These are phyloP conservation scores for Hylaea fasciaria DNA, from an alignment of 2,888 invertebrate genomes.

Conservation along the genomic window DNA sequence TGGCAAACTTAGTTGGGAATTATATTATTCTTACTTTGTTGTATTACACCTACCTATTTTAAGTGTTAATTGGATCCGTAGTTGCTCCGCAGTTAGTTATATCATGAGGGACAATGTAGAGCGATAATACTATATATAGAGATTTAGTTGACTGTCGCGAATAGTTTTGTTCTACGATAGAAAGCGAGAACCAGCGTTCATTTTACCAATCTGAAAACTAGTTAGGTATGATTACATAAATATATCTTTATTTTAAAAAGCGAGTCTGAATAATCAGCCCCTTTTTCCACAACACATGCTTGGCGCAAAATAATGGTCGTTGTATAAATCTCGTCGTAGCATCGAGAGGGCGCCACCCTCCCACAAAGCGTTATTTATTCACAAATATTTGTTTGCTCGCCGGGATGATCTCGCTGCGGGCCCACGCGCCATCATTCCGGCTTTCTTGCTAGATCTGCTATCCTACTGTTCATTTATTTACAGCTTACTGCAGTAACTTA, in stretches of 20 bases:
- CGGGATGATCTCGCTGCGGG: constrained; percentile 51
- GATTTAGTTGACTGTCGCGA: no score
- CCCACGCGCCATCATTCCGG: constrained; percentile 34
- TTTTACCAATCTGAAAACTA: no score
- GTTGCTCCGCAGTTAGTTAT: neutral
- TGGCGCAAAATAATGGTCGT: constrained; percentile 60
- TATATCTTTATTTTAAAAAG: constrained; percentile 6
- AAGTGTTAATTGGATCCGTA: neutral
- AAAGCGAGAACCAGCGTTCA: no score
- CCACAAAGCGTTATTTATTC: constrained; percentile 66
- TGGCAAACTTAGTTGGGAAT: constrained; percentile 7
- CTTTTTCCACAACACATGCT: constrained; percentile 39
- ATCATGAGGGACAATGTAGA: no score
- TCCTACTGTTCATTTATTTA: constrained; percentile 28
- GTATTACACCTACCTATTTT: constrained; percentile 1
- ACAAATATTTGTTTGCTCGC: constrained; percentile 65
- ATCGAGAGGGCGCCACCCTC: constrained; percentile 37
- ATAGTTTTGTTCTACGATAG: no score
- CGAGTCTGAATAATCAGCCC: constrained; percentile 10
- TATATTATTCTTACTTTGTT: neutral
- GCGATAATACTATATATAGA: no score
- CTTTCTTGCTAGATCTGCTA: constrained; percentile 32
- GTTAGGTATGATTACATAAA: no score
- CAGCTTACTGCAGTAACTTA: neutral
- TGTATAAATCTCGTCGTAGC: constrained; percentile 55